A percentile compares a stretch with the other conserved stretches of the same genome.
Conservation (phyloP, 2,113 vertebrate genomes). For the Junco hyemalis region DNA sequence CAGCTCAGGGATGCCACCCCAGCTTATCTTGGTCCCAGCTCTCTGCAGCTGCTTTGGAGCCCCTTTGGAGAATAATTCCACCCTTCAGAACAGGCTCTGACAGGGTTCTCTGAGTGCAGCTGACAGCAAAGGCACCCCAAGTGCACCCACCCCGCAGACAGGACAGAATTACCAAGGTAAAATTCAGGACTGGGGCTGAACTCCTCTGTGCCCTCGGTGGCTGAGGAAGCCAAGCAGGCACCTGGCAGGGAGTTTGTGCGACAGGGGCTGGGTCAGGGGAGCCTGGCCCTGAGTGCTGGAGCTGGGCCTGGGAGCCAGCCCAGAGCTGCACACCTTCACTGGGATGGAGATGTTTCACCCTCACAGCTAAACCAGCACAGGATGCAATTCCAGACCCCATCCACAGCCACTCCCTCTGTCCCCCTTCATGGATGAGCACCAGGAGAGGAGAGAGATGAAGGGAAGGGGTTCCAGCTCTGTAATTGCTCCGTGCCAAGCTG, state of each 20-base stretch:
- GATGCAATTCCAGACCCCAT: background rate
- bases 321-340: accelerated
- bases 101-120: background rate
- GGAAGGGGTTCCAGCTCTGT: background rate
- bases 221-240: background rate
- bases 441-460: background rate
- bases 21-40: background rate
- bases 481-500: background rate
- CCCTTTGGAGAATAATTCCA: background rate
- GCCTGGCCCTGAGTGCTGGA: background rate
- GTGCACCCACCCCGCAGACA: background rate
- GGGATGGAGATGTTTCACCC: accelerated
- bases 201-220: too few species aligned
- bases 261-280: background rate
- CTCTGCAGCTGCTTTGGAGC: background rate
- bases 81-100: background rate
- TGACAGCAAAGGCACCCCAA: background rate
- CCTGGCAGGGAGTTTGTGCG: background rate
- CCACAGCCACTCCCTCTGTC: background rate
- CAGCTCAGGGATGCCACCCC: background rate
- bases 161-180: background rate
- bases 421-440: background rate
- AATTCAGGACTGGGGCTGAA: background rate
- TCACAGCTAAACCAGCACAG: background rate
- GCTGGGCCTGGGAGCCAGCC: background rate